Evolutionary conservation across 1,140 invertebrate species (phyloP), one percentile per base, ranked within the genome.

Genomic region (Hycleus cichorii): DNA sequence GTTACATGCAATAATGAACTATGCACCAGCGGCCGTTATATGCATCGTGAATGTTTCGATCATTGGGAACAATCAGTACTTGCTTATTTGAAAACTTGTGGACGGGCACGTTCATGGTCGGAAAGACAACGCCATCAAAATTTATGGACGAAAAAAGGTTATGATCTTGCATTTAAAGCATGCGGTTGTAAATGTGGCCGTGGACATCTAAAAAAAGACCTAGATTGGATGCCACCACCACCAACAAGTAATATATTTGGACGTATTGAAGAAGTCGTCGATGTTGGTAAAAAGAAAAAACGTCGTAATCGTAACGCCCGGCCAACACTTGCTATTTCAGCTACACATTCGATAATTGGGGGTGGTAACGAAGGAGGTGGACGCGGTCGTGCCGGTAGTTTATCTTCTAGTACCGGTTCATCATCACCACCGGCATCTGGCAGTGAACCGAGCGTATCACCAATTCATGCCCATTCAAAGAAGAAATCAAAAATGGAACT

Each of bases 131-230:
- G 93, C 11, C 83, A 90, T 62, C 93, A 97, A 76, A 95, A 97
- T 72, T 77, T 98, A 53, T 98, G 95, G 95, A 96, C 93, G 40
- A 96, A 97, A 76, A 95, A 95, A 75, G 94, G 93, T 9, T 97
- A 96, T 77, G 94, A 98, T 74, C 76, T 96, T 70, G 91, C 93
- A 1, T 91, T 87, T 71, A 92, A 91, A 72, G 88, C 93, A 44
- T 90, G 93, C 81, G 84, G 88, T 64, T 86, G 94, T 79, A 83
- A 88, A 67, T 87, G 95, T 76, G 90, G 89, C 0, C 80, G 91
- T 4, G 95, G 95, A 1, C 93, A 97, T 72, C 73, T 98, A 50
- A 89, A 93, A 69, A 97, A 97, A 75, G 94, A 97, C 76, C 77
- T 95, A 9, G 92, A 97, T 69, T 97, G 94, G 91, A 79, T 85